phyloP scores from a whole-genome alignment of 2,113 vertebrate genomes.

The Myodes glareolus region DNA sequence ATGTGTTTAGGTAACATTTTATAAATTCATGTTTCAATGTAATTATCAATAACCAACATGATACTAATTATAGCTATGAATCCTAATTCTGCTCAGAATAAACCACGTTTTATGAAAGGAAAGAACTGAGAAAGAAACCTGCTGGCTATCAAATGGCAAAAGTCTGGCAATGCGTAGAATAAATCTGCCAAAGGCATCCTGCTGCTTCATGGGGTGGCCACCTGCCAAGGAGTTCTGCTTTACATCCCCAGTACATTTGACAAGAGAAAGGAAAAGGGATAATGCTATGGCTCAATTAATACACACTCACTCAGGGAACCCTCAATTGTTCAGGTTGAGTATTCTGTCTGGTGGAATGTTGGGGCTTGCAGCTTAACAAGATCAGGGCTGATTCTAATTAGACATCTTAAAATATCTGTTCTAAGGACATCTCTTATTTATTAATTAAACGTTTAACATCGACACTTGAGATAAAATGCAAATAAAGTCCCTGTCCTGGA shows the following conservation, averaged over 20 bases:
- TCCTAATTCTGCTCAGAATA: slow-evolving; percentile 81
- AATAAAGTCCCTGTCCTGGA: neutral
- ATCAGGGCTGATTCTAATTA: neutral
- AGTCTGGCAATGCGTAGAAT: slow-evolving; percentile 79
- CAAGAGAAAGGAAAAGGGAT: slow-evolving; percentile 60
- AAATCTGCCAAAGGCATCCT: slow-evolving; percentile 82
- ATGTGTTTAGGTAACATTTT: slow-evolving; percentile 79
- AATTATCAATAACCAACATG: slow-evolving; percentile 82
- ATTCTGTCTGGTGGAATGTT: neutral
- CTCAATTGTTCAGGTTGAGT: slow-evolving; percentile 66
- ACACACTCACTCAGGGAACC: slow-evolving; percentile 70
- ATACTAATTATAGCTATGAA: slow-evolving; percentile 82
- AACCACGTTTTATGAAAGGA: slow-evolving; percentile 76
- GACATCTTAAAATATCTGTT: neutral
- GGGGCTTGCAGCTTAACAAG: neutral
- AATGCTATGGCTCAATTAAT: slow-evolving; percentile 65
- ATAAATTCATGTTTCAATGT: slow-evolving; percentile 70
- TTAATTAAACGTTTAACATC: slow-evolving; percentile 53
- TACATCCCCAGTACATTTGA: slow-evolving; percentile 74
- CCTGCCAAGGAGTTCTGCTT: slow-evolving; percentile 81
- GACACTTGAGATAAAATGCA: slow-evolving; percentile 54
- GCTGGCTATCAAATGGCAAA: slow-evolving; percentile 81
- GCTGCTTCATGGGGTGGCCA: slow-evolving; percentile 79
- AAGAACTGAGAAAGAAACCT: slow-evolving; percentile 73
- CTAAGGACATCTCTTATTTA: slow-evolving; percentile 55